Percentiles rank a stretch among this genome's conserved stretches.
Evolutionary conservation across 2,113 vertebrate genomes (phyloP).

Genomic region (Peromyscus maniculatus): DNA sequence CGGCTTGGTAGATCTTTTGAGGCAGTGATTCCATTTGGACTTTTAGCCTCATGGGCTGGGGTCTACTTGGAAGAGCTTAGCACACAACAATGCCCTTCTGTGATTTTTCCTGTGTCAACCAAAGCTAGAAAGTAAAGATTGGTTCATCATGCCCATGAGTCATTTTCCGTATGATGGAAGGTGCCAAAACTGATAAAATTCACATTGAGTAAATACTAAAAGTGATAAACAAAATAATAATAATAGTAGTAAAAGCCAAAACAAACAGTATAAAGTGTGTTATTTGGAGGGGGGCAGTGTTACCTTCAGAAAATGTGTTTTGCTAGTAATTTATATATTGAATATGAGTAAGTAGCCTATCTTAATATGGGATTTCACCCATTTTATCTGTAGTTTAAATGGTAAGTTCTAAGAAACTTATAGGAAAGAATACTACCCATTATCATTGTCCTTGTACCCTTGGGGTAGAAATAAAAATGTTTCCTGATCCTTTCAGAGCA

Average conservation of each 20-base stretch:
- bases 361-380: slow-evolving; percentile 25
- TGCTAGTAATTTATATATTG: background rate
- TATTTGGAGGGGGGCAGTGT: background rate
- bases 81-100: background rate
- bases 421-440: background rate
- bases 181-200: background rate
- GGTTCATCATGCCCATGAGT: background rate
- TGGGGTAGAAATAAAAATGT: slow-evolving; percentile 1
- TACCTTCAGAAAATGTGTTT: too few relatives aligned
- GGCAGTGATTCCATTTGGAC: background rate
- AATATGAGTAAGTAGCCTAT: slow-evolving; percentile 16
- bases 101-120: background rate
- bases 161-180: background rate
- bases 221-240: background rate
- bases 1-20: background rate
- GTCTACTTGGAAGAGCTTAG: background rate
- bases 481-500: background rate
- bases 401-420: background rate
- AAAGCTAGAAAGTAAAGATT: slow-evolving; percentile 5
- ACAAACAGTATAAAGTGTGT: background rate
- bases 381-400: background rate
- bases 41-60: background rate
- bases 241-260: background rate
- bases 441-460: background rate
- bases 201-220: slow-evolving; percentile 30